Percentiles rank a stretch among this genome's conserved stretches.
phyloP scores from a whole-genome alignment of 92 coral and sea anemone genomes.

The Epizoanthus scotinus region DNA sequence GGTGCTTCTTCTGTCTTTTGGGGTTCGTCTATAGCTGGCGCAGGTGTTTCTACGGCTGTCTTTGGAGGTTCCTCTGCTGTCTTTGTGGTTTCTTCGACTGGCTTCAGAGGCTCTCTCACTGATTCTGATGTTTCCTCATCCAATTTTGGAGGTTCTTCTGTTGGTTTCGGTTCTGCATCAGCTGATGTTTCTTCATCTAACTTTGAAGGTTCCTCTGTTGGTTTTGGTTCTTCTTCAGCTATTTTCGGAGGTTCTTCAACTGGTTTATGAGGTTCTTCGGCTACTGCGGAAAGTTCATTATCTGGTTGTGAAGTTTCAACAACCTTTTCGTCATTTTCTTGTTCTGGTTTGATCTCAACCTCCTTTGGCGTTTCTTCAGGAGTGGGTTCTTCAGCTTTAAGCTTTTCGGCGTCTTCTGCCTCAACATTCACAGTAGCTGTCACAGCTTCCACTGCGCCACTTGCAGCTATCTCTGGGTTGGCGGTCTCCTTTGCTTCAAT shows the following conservation, averaged over 20 bases:
- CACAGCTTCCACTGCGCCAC: neutral
- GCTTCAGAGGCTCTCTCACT: neutral
- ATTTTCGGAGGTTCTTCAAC: constrained; percentile 2
- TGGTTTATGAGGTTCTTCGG: neutral
- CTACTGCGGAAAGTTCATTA: too few species aligned
- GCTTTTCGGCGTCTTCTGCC: constrained; percentile 16
- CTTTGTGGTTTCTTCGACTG: neutral
- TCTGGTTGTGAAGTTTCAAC: too few species aligned
- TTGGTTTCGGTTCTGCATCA: neutral
- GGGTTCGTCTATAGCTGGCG: neutral
- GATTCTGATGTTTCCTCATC: neutral
- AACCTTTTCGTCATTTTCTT: too few species aligned
- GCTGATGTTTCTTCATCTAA: constrained; percentile 15
- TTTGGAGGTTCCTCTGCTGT: neutral
- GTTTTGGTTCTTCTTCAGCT: neutral
- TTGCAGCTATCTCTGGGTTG: constrained; percentile 5
- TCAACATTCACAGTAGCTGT: constrained; percentile 3
- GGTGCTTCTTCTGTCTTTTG: constrained; percentile 5
- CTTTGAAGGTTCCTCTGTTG: constrained; percentile 6
- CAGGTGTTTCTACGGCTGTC: constrained; percentile 4
- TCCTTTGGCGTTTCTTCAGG: neutral
- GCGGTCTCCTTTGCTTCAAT: neutral
- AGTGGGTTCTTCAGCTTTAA: neutral
- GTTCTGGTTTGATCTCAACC: too few species aligned
- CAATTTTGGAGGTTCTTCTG: neutral